Conservation (phyloP, 1,140 invertebrate species). For the Hycleus cichorii region DNA sequence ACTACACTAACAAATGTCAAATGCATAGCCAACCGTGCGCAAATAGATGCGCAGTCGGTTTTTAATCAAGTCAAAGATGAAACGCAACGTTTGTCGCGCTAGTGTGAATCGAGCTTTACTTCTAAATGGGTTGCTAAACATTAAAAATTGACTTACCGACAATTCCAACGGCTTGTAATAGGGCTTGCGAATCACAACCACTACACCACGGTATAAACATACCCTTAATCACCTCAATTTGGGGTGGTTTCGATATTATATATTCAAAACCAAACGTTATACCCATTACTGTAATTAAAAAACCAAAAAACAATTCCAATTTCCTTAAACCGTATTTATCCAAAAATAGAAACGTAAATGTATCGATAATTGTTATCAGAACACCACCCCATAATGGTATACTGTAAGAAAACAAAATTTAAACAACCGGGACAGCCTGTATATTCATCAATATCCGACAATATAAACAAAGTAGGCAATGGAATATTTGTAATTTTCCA, state of each 20-base stretch:
- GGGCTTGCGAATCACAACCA: conserved; percentile 59
- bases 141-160: conserved; percentile 50
- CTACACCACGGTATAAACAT: conserved; percentile 79
- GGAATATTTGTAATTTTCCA: too few species aligned
- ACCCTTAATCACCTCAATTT: conserved; percentile 66
- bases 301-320: conserved; percentile 80
- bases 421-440: too few species aligned
- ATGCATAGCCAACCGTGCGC: too few species aligned
- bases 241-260: conserved; percentile 64
- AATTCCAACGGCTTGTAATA: conserved; percentile 80
- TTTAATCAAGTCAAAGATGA: background rate
- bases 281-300: conserved; percentile 82
- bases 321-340: conserved; percentile 90
- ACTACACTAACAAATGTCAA: too few species aligned
- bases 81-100: background rate
- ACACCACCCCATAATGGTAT: conserved; percentile 83
- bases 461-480: too few species aligned
- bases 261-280: conserved; percentile 89
- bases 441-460: too few species aligned
- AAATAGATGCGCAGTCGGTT: too few species aligned
- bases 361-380: conserved; percentile 82
- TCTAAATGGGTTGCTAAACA: background rate
- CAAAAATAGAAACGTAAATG: conserved; percentile 86
- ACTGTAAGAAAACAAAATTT: conserved; percentile 45
- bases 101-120: background rate